Evolutionary conservation across 64 coral and sea anemone species (phyloP), one percentile per base, ranked within the genome.

Genomic region (Actinia equina): DNA sequence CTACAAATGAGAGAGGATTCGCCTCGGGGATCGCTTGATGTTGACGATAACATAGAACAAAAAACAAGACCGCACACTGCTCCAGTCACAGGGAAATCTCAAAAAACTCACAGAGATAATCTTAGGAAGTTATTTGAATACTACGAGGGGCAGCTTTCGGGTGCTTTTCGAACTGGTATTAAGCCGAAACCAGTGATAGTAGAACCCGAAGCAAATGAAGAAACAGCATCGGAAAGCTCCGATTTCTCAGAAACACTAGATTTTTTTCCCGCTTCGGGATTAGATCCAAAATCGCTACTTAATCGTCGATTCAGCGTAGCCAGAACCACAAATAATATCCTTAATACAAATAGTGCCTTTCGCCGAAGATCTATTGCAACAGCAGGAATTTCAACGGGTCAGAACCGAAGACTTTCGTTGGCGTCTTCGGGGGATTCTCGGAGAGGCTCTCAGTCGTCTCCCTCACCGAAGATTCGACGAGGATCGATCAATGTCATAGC

Each of bases 281-380:
- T 27, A 55, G 7, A 86, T 41, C 17, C 84, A 77, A 5, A 30
- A 59, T 65, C 57, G 76, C 44, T 86, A 37, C 44, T 83, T 27
- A 69, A 2, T 79, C 92, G 92, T 27, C 87, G 92, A 78, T 94
- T 94, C 77, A 94, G 87, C 18, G 65, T 94, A 44, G 84, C 59
- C 27, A 94, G 78, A 51, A 69, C 87, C 37, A 43, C 87, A 2
- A 94, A 89, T 46, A 43, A 86, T 30, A 70, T 83, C 49, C 20
- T 81, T 9, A 86, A 16, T 42, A 55, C 89, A 26, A 89, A 52
- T 49, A 17, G 62, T 3, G 92, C 87, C 17, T 89, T 89, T 45
- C 77, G 92, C 9, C 69, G 92, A 51, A 61, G 87, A 70, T 94
- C 92, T 83, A 71, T 94, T 16, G 92, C 92, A 79, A 94, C 91